phyloP scores from a whole-genome alignment of 2,797 vertebrate genomes.

The Chelmon rostratus region DNA sequence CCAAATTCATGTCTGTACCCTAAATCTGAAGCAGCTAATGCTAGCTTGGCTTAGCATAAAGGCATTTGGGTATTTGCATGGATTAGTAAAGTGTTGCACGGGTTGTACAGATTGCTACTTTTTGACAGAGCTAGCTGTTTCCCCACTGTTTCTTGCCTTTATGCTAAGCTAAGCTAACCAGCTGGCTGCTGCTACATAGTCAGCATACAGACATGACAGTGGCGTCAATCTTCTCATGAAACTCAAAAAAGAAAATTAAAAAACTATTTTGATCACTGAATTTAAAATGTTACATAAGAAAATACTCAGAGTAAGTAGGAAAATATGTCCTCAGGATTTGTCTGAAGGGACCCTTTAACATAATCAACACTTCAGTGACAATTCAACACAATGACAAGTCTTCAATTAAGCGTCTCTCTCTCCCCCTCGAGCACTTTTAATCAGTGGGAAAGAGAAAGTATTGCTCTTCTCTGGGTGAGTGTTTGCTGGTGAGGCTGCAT shows the following conservation, averaged over 20 bases:
- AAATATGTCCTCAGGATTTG: conserved; percentile 7
- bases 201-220: neutral
- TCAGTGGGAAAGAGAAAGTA: conserved; percentile 49
- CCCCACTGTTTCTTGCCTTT: neutral
- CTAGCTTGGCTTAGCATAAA: neutral
- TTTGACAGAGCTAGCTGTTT: neutral
- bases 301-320: neutral
- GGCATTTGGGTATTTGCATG: neutral
- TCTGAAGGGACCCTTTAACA: neutral
- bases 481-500: conserved; percentile 57
- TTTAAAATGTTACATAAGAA: neutral
- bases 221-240: neutral
- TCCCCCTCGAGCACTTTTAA: conserved; percentile 35
- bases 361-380: conserved; percentile 21
- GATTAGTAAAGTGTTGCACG: neutral
- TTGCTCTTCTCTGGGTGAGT: conserved; percentile 29
- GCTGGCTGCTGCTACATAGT: neutral
- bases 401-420: conserved; percentile 9
- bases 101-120: too few relatives aligned
- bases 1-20: neutral
- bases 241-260: neutral
- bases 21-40: neutral
- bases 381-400: conserved; percentile 25
- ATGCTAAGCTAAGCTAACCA: neutral
- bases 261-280: neutral